phyloP scores from a whole-genome alignment of 2,797 vertebrate genomes.

The Tadarida brasiliensis region DNA sequence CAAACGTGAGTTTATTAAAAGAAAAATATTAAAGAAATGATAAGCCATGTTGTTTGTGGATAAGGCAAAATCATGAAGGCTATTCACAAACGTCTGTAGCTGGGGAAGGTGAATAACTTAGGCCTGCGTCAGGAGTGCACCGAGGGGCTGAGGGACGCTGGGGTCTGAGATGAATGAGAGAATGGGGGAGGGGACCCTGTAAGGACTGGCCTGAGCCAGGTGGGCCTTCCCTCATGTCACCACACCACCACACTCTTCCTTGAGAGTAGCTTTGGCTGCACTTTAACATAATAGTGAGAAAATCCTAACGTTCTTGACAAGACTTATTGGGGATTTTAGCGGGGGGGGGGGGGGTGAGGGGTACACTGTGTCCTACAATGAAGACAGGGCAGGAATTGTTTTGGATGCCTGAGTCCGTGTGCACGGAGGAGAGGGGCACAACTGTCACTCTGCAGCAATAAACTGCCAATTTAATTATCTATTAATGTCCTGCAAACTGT shows the following conservation, averaged over 20 bases:
- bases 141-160: background rate
- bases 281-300: background rate
- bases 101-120: background rate
- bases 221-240: background rate
- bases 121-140: background rate
- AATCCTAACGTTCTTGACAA: background rate
- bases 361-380: background rate
- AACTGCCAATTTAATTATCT: slow-evolving; percentile 34
- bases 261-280: background rate
- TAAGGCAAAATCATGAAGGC: background rate
- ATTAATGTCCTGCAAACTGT: slow-evolving; percentile 15
- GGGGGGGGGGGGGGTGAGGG: background rate
- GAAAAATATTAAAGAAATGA: background rate
- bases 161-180: background rate
- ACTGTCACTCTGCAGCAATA: background rate
- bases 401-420: background rate
- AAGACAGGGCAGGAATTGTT: background rate
- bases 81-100: background rate
- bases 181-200: background rate
- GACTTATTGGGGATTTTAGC: background rate
- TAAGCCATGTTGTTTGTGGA: background rate
- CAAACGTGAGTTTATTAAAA: slow-evolving; percentile 32
- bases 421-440: background rate
- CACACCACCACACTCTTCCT: background rate
- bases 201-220: background rate